These are phyloP conservation scores for Zingel zingel DNA, from an alignment of 2,113 vertebrate genomes.

Conservation along the genomic window DNA sequence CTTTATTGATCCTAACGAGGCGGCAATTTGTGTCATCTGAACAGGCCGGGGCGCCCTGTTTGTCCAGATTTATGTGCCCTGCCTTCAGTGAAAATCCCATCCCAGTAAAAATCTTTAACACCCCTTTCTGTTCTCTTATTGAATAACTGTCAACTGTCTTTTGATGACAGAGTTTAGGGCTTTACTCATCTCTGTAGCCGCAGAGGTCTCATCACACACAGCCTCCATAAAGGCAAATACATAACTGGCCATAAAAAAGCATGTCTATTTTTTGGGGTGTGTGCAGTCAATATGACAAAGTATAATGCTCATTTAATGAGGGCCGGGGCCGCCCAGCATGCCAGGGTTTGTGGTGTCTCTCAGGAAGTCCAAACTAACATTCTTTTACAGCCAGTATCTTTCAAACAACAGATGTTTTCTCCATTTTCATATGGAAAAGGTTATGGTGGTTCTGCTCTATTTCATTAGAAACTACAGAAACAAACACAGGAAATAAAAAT, in stretches of 20 bases:
- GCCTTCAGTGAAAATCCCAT: constrained; percentile 76
- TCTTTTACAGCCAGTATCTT: constrained; percentile 31
- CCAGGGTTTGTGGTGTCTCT: constrained; percentile 10
- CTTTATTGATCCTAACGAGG: constrained; percentile 83
- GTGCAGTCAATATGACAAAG: constrained; percentile 50
- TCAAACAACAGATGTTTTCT: constrained; percentile 45
- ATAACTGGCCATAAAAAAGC: constrained; percentile 41
- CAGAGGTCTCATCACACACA: constrained; percentile 56
- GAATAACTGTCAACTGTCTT: constrained; percentile 79
- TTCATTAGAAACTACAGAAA: constrained; percentile 18
- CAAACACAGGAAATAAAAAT: constrained; percentile 7
- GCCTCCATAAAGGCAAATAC: constrained; percentile 44
- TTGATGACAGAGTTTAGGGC: constrained; percentile 71
- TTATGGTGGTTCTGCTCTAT: constrained; percentile 6
- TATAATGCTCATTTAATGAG: constrained; percentile 56
- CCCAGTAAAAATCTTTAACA: constrained; percentile 79
- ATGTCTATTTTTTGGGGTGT: constrained; percentile 13
- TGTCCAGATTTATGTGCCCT: constrained; percentile 78
- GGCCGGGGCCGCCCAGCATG: not conserved
- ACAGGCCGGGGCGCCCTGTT: constrained; percentile 61
- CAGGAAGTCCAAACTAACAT: constrained; percentile 26
- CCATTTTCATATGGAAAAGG: not conserved
- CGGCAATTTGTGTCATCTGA: constrained; percentile 76
- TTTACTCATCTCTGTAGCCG: constrained; percentile 53
- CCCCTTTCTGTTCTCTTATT: constrained; percentile 71